Conservation (phyloP, 2,797 vertebrate genomes). For the Rhinella marina region DNA sequence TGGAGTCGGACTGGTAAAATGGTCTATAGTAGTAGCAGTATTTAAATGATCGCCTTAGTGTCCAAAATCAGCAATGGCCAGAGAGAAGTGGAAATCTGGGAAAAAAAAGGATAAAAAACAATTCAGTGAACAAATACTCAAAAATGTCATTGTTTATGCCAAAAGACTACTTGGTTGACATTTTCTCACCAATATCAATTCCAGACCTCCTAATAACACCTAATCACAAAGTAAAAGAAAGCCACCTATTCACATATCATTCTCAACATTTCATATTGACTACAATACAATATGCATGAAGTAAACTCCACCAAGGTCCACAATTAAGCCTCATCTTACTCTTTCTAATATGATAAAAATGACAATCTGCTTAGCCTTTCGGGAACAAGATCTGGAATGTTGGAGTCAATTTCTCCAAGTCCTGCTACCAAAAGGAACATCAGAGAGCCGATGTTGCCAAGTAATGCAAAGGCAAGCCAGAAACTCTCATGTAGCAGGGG, state of each 20-base stretch:
- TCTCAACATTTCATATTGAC: too few species aligned
- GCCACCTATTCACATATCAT: background rate
- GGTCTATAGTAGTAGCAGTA: slow-evolving; percentile 36
- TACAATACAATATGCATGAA: background rate
- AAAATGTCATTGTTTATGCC: background rate
- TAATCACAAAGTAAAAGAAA: background rate
- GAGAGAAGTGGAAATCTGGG: slow-evolving; percentile 73
- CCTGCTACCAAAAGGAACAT: background rate
- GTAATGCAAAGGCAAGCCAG: too few species aligned
- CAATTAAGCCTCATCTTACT: background rate
- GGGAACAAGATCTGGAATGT: too few species aligned
- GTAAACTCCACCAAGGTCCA: background rate
- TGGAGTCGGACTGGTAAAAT: slow-evolving; percentile 44
- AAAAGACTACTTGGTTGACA: background rate
- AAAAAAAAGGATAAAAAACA: slow-evolving; percentile 59
- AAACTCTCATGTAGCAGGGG: too few species aligned
- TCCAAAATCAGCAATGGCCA: slow-evolving; percentile 67
- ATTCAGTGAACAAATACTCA: background rate
- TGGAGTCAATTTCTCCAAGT: background rate
- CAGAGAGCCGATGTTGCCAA: too few species aligned
- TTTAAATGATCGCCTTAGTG: slow-evolving; percentile 61
- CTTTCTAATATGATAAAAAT: too few species aligned
- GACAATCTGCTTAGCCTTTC: too few species aligned
- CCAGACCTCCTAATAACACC: background rate
- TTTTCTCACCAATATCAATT: background rate